Evolutionary conservation across 2,113 vertebrate genomes (phyloP).

Genomic region (Proterorhinus semilunaris): DNA sequence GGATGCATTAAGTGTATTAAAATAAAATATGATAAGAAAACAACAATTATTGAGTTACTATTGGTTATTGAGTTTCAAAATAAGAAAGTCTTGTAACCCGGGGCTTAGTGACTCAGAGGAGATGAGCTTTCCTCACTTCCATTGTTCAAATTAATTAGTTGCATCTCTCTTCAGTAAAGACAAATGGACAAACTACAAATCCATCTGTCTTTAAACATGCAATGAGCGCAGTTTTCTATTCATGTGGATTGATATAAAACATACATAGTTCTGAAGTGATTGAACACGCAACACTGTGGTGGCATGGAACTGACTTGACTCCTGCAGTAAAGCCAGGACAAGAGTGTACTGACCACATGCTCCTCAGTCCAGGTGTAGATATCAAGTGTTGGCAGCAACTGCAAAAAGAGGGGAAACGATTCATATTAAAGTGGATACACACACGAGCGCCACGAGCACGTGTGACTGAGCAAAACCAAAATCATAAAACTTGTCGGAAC

Average conservation of each 20-base stretch:
- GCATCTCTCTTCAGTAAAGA: too few relatives aligned
- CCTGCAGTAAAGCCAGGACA: not conserved
- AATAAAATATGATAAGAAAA: too few relatives aligned
- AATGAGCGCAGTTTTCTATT: too few relatives aligned
- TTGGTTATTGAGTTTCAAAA: too few relatives aligned
- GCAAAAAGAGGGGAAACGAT: conserved; percentile 68
- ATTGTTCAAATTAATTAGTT: too few relatives aligned
- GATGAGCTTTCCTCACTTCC: too few relatives aligned
- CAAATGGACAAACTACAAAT: too few relatives aligned
- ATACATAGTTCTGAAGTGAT: too few relatives aligned
- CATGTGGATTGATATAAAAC: too few relatives aligned
- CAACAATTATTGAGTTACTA: too few relatives aligned
- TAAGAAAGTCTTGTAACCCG: not conserved
- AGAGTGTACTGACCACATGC: conserved; percentile 88
- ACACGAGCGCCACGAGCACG: conserved; percentile 1
- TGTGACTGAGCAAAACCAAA: conserved; percentile 30
- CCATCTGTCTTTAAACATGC: too few relatives aligned
- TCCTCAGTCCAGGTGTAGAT: conserved; percentile 95
- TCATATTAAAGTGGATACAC: conserved; percentile 15
- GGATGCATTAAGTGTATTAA: too few relatives aligned
- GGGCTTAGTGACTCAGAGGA: not conserved
- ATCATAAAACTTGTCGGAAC: conserved; percentile 39
- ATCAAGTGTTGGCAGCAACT: conserved; percentile 95
- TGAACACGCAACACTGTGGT: not conserved
- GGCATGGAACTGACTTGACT: not conserved